Evolutionary conservation across 2,113 vertebrate genomes (phyloP).

Genomic region (Tachycineta bicolor): DNA sequence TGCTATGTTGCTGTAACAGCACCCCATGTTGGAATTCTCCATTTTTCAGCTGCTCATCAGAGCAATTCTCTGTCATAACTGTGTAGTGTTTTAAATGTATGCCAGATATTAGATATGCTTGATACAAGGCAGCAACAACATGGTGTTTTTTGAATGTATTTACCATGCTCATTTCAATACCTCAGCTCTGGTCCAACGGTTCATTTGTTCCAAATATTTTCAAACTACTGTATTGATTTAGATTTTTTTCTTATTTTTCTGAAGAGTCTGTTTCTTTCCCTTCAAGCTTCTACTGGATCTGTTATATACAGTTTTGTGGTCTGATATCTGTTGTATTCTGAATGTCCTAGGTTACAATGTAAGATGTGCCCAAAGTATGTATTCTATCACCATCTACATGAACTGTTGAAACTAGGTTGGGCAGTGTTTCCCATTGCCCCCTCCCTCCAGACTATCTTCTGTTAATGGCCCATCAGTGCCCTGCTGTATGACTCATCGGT

Average conservation of each 20-base stretch:
- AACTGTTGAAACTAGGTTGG: no score
- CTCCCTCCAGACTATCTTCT: no score
- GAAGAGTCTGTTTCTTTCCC: not conserved
- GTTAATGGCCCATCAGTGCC: no score
- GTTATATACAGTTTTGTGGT: not conserved
- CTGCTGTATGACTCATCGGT: no score
- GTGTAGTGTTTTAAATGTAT: not conserved
- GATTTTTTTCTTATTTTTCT: not conserved
- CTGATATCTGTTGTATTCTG: not conserved
- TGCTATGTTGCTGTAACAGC: not conserved
- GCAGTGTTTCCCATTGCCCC: no score
- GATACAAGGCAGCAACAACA: not conserved
- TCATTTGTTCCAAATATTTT: not conserved
- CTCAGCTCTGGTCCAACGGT: not conserved
- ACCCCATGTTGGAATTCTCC: not conserved
- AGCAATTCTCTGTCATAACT: not conserved
- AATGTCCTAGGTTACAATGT: no score
- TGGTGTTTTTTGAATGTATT: not conserved
- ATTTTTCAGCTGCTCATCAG: not conserved
- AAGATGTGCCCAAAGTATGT: no score
- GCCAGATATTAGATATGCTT: not conserved
- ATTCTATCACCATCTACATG: no score
- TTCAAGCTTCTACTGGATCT: not conserved
- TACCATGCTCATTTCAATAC: not conserved
- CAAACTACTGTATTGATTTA: not conserved